Percentiles rank a stretch among this genome's conserved stretches.
Conservation (phyloP, 2,888 invertebrate genomes). For the Zaprionus bogoriensis region DNA sequence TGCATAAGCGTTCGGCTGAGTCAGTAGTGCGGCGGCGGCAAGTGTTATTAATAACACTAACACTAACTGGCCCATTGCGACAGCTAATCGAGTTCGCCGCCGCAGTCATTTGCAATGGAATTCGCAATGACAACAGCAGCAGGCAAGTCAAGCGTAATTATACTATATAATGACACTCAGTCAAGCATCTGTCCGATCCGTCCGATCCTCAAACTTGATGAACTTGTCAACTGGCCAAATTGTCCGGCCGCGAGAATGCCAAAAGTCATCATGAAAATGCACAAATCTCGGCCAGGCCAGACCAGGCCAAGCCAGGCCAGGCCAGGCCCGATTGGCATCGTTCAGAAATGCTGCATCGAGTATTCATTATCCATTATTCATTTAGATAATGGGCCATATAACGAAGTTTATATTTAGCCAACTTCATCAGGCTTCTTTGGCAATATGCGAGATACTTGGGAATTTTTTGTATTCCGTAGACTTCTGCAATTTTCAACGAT, state of each 20-base stretch:
- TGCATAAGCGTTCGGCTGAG: constrained; percentile 1
- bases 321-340: neutral
- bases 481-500: neutral
- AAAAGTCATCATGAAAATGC: constrained; percentile 48
- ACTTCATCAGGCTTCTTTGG: neutral
- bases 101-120: constrained; percentile 34
- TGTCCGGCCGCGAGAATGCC: constrained; percentile 16
- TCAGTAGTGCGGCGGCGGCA: neutral
- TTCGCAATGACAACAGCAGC: constrained; percentile 13
- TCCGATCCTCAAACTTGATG: constrained; percentile 13
- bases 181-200: constrained; percentile 1
- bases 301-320: neutral
- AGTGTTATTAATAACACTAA: constrained; percentile 44
- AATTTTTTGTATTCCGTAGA: neutral
- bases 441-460: neutral
- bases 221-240: constrained; percentile 31
- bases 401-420: neutral
- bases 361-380: constrained; percentile 1
- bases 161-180: constrained; percentile 23
- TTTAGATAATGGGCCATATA: neutral
- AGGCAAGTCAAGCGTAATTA: neutral
- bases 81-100: constrained; percentile 26
- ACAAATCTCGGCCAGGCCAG: constrained; percentile 16
- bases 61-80: constrained; percentile 15
- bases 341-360: neutral